Base-by-base conservation (phyloP, 2,113 vertebrate genomes). In the Puffinus mauretanicus region DNA sequence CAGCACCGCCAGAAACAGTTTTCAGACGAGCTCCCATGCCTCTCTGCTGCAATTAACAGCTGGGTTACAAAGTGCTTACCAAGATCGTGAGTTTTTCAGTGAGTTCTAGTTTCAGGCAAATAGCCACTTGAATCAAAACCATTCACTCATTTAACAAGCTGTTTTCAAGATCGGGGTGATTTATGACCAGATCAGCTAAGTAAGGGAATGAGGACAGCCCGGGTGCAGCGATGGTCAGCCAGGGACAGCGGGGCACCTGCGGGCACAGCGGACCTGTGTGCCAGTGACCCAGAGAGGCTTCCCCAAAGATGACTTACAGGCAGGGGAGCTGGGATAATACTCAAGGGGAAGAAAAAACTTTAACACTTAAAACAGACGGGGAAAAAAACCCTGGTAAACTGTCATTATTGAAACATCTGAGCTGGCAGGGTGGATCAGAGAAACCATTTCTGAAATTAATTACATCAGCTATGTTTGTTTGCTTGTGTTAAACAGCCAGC, bases 21-120 rank as follows among this genome's bases (percentile, higher is more conserved):
- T 32, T 42, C 67, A 40, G 0, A 20, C 1, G 3, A 64, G 73
- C 27, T 80, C 66, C 52, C 13, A 6, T 1, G 24, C 32, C 40
- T 36, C 57, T 26, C 26, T 0, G 3, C 38, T 18, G 83, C 51
- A 49, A 36, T 61, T 38, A 83, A 66, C 0, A 0, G 40, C 18
- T 61, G 0, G 8, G 24, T 61, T 44, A 51, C 2, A 1, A 73
- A 86, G 65, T 1, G 7, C 49, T 66, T 38, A 18, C 47, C 0
- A 1, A 85, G 79, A 49, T 1, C 7, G 40, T 32, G 69, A 88
- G 64, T 52, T 66, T 78, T 76, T 79, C 79, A 69, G 6, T 3
- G 38, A 85, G 70, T 27, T 93, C 36, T 58, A 88, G 32, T 61
- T 92, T 57, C 67, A 73, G 62, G 60, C 61, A 82, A 88, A 55